Evolutionary conservation across 2,888 invertebrate genomes (phyloP), one percentile per base, ranked within the genome.

Genomic region (Ernsta delagoae): DNA sequence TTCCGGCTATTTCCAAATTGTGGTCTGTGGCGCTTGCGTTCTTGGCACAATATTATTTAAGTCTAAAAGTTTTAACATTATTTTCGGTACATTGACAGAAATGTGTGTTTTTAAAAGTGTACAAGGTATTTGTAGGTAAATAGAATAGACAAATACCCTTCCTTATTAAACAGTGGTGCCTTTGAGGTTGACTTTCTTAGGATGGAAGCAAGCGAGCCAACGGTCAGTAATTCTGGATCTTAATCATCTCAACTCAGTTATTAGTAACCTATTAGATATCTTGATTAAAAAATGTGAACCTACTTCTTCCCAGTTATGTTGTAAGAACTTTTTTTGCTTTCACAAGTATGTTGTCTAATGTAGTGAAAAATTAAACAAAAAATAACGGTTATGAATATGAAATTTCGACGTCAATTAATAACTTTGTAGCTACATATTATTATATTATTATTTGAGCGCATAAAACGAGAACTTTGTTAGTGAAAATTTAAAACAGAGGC

Each of bases 401-500:
- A 39, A 7, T 7, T 6, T 3, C 4, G 5, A 7, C 7, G 39
- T 39, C 24, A 24, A 24, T 24, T 3, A 24, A 24, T 24, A 24
- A 24, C 24, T 24, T 24, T 24, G 24, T 24, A 24, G 24, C 24
- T 24, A 24, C 24, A 24, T 24, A 24, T 24, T 1, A 24, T 24
- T 24, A 24, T 39, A 39, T 59, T 1, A 9, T 36, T 50, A 50
- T 61, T 61, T 61, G 36, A 12, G 1, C 48, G 48, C 48, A 9
- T 61, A n/a, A 70, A 65, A 56, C 34, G 12, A 41, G 43, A 66
- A 71, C 69, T 45, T 45, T n/a, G 56, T 60, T 63, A 59, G 65
- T 64, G 68, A 68, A 70, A 66, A 71, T 70, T 70, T 65, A 60
- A 62, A 65, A 64, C 70, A 73, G 72, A 73, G 73, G 73, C 74